These are phyloP conservation scores for Pocota personata DNA, from an alignment of 2,888 invertebrate genomes.

Conservation along the genomic window DNA sequence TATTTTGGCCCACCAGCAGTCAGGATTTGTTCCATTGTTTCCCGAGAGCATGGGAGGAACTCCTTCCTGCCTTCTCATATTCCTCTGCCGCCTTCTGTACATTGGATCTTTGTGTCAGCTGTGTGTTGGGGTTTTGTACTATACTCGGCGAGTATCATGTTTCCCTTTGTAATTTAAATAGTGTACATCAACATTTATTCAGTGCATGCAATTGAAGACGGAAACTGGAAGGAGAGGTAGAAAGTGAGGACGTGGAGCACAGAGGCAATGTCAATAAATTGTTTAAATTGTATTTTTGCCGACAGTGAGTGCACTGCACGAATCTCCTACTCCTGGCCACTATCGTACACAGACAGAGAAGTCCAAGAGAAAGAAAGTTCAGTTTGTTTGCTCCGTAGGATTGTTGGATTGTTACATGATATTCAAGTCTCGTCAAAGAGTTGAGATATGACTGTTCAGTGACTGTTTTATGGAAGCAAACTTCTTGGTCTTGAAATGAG, in stretches of 20 bases:
- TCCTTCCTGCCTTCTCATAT: slow-evolving; percentile 8
- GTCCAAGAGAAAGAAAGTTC: slow-evolving; percentile 56
- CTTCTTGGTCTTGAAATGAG: slow-evolving; percentile 44
- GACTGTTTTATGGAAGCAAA: slow-evolving; percentile 37
- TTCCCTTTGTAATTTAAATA: slow-evolving; percentile 71
- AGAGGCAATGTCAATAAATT: slow-evolving; percentile 68
- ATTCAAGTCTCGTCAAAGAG: slow-evolving; percentile 67
- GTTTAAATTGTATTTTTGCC: slow-evolving; percentile 67
- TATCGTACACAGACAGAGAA: neutral
- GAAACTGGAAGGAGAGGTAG: neutral
- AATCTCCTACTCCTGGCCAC: slow-evolving; percentile 2
- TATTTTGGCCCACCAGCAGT: slow-evolving; percentile 73
- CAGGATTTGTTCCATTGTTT: slow-evolving; percentile 64
- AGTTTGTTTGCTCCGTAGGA: slow-evolving; percentile 58
- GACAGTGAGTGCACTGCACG: slow-evolving; percentile 56
- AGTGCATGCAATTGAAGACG: slow-evolving; percentile 48
- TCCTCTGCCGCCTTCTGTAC: neutral
- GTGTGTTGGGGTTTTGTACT: slow-evolving; percentile 32
- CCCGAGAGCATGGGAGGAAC: slow-evolving; percentile 63
- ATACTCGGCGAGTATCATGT: slow-evolving; percentile 57
- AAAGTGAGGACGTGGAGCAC: neutral
- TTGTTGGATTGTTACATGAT: slow-evolving; percentile 56
- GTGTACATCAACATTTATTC: slow-evolving; percentile 68
- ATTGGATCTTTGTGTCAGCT: slow-evolving; percentile 47
- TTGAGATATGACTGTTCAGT: slow-evolving; percentile 60